phyloP scores from a whole-genome alignment of 2,797 vertebrate genomes.

The Perodicticus potto region DNA sequence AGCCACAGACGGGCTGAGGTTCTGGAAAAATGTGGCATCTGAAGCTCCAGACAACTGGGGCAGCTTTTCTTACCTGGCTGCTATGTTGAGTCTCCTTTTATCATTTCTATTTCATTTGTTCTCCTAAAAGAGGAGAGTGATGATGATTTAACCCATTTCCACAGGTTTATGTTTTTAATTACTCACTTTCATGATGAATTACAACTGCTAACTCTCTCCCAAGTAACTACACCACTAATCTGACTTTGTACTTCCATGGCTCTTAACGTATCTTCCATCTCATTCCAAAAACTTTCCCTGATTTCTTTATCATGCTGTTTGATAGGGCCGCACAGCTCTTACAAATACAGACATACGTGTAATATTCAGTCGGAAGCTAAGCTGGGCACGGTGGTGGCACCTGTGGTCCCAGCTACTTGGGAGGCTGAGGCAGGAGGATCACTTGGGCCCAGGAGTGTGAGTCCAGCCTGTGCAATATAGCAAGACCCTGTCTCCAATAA shows the following conservation, averaged over 20 bases:
- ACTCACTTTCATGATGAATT: neutral
- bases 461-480: no score
- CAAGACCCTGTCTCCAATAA: no score
- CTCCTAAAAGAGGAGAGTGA: neutral
- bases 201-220: neutral
- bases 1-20: neutral
- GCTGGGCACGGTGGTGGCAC: no score
- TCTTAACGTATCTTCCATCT: neutral
- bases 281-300: neutral
- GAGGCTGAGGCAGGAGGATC: no score
- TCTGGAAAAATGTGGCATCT: neutral
- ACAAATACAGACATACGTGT: neutral
- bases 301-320: neutral
- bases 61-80: neutral
- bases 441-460: no score
- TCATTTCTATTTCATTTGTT: neutral
- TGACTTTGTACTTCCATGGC: neutral
- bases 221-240: neutral
- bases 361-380: neutral
- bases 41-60: neutral
- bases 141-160: neutral
- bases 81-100: neutral
- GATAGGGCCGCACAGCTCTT: neutral
- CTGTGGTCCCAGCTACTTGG: no score
- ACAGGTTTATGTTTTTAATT: neutral